A percentile compares a stretch with the other conserved stretches of the same genome.
These are phyloP conservation scores for Chionoecetes opilio DNA, from an alignment of 1,140 invertebrate genomes.

Conservation along the genomic window DNA sequence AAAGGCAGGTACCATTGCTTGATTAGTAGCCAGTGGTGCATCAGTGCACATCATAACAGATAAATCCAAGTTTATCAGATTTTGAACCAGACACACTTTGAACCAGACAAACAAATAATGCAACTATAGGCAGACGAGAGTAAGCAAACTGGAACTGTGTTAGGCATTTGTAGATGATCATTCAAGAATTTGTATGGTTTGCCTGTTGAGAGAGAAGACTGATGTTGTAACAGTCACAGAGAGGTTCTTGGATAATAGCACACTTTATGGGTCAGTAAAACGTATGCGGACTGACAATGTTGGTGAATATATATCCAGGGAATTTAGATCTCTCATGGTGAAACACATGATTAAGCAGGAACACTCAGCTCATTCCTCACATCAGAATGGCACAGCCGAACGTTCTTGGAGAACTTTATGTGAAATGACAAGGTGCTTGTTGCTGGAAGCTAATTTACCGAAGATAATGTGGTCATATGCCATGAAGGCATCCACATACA, in stretches of 20 bases:
- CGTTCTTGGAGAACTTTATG: slow-evolving; percentile 36
- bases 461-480: slow-evolving; percentile 49
- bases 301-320: not conserved
- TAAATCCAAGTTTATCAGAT: too few species aligned
- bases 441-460: slow-evolving; percentile 52
- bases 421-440: slow-evolving; percentile 51
- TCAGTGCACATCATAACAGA: slow-evolving; percentile 39
- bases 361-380: slow-evolving; percentile 37
- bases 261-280: not conserved
- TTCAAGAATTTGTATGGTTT: slow-evolving; percentile 34
- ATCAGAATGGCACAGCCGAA: slow-evolving; percentile 57
- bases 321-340: slow-evolving; percentile 4
- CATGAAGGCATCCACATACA: slow-evolving; percentile 20
- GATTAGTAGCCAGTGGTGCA: slow-evolving; percentile 49
- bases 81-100: too few species aligned
- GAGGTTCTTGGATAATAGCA: not conserved
- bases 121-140: too few species aligned
- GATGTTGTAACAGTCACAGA: slow-evolving; percentile 27
- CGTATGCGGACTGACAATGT: not conserved
- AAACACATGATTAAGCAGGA: slow-evolving; percentile 52
- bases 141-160: too few species aligned
- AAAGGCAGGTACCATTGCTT: not conserved
- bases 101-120: too few species aligned
- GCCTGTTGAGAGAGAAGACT: slow-evolving; percentile 29
- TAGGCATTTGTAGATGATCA: slow-evolving; percentile 47